Evolutionary conservation across 2,113 vertebrate species (phyloP).

Genomic region (Nycticorax nycticorax): DNA sequence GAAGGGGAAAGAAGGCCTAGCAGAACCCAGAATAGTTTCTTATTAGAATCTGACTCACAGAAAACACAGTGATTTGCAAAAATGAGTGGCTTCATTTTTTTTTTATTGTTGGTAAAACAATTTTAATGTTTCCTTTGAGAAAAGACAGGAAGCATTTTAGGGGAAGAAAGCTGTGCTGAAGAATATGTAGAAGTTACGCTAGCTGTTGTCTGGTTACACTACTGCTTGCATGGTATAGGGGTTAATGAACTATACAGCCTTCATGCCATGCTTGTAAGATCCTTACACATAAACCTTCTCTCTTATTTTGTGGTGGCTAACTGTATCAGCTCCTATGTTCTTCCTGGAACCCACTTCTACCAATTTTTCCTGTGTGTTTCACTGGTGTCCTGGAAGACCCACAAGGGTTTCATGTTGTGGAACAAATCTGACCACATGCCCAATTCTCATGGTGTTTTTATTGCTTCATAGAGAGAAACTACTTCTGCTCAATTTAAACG

Average conservation of each 20-base stretch:
- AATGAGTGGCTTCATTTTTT: not conserved
- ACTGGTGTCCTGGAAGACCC: slow-evolving; percentile 36
- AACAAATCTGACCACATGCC: slow-evolving; percentile 30
- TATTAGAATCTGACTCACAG: not conserved
- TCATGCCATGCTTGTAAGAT: not conserved
- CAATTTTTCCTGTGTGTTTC: slow-evolving; percentile 58
- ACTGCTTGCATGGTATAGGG: not conserved
- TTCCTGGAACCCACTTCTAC: slow-evolving; percentile 63
- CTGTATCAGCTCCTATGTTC: not conserved
- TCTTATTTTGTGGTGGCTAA: not conserved
- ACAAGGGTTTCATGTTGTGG: slow-evolving; percentile 1
- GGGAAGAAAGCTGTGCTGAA: not conserved
- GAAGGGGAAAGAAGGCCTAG: not conserved
- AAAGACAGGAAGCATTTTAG: not conserved
- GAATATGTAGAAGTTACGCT: not conserved
- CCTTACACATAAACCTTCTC: not conserved
- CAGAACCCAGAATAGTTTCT: not conserved
- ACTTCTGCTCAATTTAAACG: slow-evolving; percentile 64
- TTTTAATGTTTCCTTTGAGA: not conserved
- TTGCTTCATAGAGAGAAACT: slow-evolving; percentile 62
- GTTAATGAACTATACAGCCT: not conserved
- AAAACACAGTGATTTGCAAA: not conserved
- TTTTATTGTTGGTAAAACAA: not conserved
- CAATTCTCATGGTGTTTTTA: slow-evolving; percentile 42
- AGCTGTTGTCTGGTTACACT: not conserved